Evolutionary conservation across 2,113 vertebrate species (phyloP).

Genomic region (Malurus alboscapulatus): DNA sequence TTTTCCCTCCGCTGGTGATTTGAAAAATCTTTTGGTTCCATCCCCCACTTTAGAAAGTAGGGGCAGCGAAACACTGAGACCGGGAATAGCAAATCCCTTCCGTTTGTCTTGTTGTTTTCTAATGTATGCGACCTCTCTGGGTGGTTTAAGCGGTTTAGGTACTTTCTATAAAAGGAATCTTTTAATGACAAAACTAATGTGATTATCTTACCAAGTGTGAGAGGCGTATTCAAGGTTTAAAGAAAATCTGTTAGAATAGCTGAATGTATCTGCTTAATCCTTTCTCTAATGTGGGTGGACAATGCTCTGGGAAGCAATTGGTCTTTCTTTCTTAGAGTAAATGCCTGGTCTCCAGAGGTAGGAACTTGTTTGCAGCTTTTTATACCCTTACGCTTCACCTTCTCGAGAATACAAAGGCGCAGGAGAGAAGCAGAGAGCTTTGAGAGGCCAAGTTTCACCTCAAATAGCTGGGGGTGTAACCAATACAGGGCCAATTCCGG

Average conservation of each 20-base stretch:
- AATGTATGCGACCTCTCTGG: conserved; percentile 96
- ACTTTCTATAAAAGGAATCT: conserved; percentile 89
- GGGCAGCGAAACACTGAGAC: conserved; percentile 67
- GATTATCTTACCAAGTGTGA: conserved; percentile 98
- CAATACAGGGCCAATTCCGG: conserved; percentile 3
- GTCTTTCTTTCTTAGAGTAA: conserved; percentile 83
- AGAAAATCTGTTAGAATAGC: conserved; percentile 97
- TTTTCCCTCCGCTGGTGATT: background rate
- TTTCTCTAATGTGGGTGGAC: conserved; percentile 93
- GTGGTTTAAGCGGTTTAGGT: conserved; percentile 96
- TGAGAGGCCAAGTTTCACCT: conserved; percentile 56
- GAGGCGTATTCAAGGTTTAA: conserved; percentile 93
- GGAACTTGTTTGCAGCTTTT: conserved; percentile 86
- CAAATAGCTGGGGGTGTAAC: conserved; percentile 56
- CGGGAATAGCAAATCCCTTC: conserved; percentile 79
- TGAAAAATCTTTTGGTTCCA: conserved; percentile 59
- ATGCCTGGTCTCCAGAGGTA: conserved; percentile 84
- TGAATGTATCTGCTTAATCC: conserved; percentile 99
- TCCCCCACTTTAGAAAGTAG: conserved; percentile 40
- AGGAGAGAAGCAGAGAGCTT: conserved; percentile 58
- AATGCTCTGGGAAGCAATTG: conserved; percentile 89
- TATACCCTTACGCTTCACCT: conserved; percentile 84
- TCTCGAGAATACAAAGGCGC: conserved; percentile 80
- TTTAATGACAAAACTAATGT: conserved; percentile 99
- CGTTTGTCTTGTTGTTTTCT: conserved; percentile 81